Evolutionary conservation across 2,888 invertebrate genomes (phyloP), one percentile per base, ranked within the genome.

Genomic region (Cheilosia urbana): DNA sequence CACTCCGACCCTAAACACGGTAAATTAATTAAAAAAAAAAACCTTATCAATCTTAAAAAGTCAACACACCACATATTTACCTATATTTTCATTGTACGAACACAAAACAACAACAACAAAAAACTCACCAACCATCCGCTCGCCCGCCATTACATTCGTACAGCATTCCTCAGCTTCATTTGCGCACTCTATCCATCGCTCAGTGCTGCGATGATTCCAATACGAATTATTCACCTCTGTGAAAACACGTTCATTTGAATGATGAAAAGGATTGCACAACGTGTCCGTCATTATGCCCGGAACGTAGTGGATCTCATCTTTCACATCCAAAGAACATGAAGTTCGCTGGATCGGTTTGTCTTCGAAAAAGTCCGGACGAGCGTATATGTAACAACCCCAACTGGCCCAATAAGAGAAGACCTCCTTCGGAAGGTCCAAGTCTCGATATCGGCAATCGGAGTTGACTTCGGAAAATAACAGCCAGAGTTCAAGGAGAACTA

Each of bases 321-420:
- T 37, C 0, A 71, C 6, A 5, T 55, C 55, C 21, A 82, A 17
- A 0, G 49, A 17, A 49, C 88, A 87, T 9, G 24, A 66, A 11
- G 57, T 13, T 0, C 76, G 17, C 30, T 71, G 19, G 2, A 88
- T 27, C 17, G 87, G 88, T 1, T 49, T 21, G 2, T 63, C 78
- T 5, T 85, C 62, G 45, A 88, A 88, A 24, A 88, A 66, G 72
- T 88, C 88, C 6, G 88, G 87, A 11, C 87, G 42, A 1, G 71
- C 88, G 60, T 85, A 89, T 21, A 42, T 75, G 15, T 89, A 89
- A 66, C 89, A 89, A 4, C 89, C 89, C 87, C 87, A 88, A 62
- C 79, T 82, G 7, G 88, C 85, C 87, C 87, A 88, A 34, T 80
- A 81, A 0, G 40, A 17, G 45, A 88, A 89, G 3, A 84, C 37